Evolutionary conservation across 2,797 vertebrate species (phyloP), one percentile per base, ranked within the genome.

Genomic region (Chromis chromis): DNA sequence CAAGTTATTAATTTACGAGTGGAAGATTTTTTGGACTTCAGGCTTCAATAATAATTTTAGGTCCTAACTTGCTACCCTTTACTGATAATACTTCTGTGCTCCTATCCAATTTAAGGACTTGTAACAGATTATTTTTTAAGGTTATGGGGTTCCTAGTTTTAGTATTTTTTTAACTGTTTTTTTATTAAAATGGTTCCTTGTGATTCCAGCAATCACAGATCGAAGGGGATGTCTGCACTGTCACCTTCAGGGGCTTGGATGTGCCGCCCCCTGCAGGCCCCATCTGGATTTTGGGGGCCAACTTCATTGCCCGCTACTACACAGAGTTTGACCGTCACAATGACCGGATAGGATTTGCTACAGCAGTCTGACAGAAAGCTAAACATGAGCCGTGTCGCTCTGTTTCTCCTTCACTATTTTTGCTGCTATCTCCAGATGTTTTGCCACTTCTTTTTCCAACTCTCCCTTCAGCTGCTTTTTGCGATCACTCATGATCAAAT

Each of bases 221-320:
- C 0, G 94, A 95, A 2, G 94, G 96, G 16, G 94, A 97, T 0
- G 81, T 97, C 76, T 98, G 97, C 75, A 93, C 81, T 0, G 95
- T 98, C 88, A 96, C 97, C 24, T 96, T 99, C 86, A 94, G 94
- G 0, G 96, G 93, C 24, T 78, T 98, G 88, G 98, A 99, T 66
- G 89, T 99, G 68, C 96, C 97, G 0, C 97, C 97, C 0, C 98
- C 98, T 0, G 86, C 93, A 1, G 98, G 98, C 4, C 98, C 97
- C 7, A 68, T 97, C 61, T 99, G 98, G 98, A 95, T 98, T 82
- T 91, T 99, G 75, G 98, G 98, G 0, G 97, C 97, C 88, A 97
- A 93, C 85, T 99, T 99, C 89, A 99, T 99, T 17, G 95, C 96
- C 4, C 95, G 97, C 79, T 99, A 97, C 91, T 99, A 99, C 92